Conservation (phyloP, 2,888 invertebrate species). For the Pristionchus mayeri region DNA sequence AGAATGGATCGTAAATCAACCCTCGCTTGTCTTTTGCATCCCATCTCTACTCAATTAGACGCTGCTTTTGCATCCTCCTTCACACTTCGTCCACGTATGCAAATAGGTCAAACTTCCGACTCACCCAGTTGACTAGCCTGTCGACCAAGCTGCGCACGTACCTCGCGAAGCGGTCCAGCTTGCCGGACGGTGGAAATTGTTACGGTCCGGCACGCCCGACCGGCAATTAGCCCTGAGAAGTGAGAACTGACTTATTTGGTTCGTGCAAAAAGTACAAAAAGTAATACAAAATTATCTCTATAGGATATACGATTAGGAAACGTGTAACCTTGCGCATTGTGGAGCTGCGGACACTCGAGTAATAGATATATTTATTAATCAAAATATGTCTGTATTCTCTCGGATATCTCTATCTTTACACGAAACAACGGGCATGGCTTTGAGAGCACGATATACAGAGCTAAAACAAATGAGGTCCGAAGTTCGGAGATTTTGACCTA, state of each 20-base stretch:
- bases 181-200: conserved; percentile 60
- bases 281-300: background rate
- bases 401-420: conserved; percentile 13
- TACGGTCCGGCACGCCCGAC: conserved; percentile 72
- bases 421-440: conserved; percentile 4
- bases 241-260: conserved; percentile 23
- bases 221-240: background rate
- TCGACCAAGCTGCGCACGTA: conserved; percentile 43
- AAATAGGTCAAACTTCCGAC: background rate
- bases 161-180: conserved; percentile 42
- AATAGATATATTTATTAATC: conserved; percentile 31
- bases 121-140: conserved; percentile 46
- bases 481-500: conserved; percentile 3
- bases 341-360: too few relatives aligned
- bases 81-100: background rate
- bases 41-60: background rate
- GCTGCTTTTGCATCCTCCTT: background rate
- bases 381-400: too few relatives aligned
- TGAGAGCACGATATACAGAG: background rate
- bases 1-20: conserved; percentile 22
- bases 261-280: background rate
- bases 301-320: background rate
- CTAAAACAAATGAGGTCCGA: conserved; percentile 31
- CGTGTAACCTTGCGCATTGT: background rate
- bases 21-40: background rate